phyloP scores from a whole-genome alignment of 2,797 vertebrate species.

The Clamator glandarius region DNA sequence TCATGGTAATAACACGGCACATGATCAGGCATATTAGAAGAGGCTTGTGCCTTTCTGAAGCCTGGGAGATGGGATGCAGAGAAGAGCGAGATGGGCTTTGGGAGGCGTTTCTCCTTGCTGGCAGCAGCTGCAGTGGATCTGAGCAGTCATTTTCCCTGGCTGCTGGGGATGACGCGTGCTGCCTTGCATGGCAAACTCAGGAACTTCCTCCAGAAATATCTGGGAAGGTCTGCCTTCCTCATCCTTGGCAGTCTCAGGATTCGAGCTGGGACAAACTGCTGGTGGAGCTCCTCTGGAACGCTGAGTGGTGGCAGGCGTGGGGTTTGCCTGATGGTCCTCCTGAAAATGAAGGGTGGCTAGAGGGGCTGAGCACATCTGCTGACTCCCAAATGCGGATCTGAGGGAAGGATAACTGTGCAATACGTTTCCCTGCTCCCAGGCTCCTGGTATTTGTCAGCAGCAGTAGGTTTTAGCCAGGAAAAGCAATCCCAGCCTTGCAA shows the following conservation, averaged over 20 bases:
- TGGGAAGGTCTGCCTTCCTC: not conserved
- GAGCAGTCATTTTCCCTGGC: not conserved
- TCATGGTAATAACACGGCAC: not conserved
- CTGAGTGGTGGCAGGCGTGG: not conserved
- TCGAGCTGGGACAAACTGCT: not conserved
- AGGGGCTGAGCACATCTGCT: not conserved
- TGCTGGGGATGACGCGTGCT: not conserved
- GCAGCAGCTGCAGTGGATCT: not conserved
- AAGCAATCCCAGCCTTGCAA: not conserved
- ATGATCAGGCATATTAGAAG: not conserved
- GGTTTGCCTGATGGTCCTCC: not conserved
- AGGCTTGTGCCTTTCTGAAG: not conserved
- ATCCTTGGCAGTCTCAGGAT: not conserved
- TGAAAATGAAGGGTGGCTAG: not conserved
- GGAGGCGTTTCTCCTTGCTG: accelerated
- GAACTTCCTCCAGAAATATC: not conserved
- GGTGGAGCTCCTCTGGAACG: accelerated
- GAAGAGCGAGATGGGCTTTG: not conserved
- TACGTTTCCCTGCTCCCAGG: not conserved
- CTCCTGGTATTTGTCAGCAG: not conserved
- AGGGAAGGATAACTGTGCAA: not conserved
- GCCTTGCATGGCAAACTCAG: accelerated
- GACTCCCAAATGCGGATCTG: not conserved
- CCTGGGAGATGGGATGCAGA: not conserved
- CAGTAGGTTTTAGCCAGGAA: not conserved